Evolutionary conservation across 2,113 vertebrate genomes (phyloP).

Genomic region (Gnathonemus echidnorhynchus): DNA sequence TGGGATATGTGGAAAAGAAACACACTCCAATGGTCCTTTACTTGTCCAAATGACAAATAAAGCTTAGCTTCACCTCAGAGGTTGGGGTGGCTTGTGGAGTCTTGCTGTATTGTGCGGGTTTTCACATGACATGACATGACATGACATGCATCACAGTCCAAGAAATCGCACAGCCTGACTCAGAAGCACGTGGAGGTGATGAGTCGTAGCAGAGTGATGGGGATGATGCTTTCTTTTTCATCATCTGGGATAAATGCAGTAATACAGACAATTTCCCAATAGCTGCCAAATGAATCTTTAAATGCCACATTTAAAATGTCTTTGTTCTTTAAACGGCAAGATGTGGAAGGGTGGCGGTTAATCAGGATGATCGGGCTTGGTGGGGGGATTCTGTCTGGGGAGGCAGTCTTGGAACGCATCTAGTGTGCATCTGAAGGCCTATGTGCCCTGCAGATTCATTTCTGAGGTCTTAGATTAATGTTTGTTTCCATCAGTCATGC

Average conservation of each 20-base stretch:
- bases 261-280: not conserved
- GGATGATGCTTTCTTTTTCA: not conserved
- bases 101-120: not conserved
- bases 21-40: not conserved
- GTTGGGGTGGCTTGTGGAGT: not conserved
- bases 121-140: not conserved
- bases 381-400: not conserved
- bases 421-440: not conserved
- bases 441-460: not conserved
- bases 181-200: not conserved
- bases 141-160: not conserved
- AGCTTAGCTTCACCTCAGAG: not conserved
- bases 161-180: not conserved
- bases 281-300: not conserved
- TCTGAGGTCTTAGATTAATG: conserved; percentile 43
- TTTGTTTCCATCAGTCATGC: conserved; percentile 49
- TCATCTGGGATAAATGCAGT: not conserved
- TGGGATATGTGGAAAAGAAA: not conserved
- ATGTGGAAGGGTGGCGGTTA: not conserved
- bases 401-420: not conserved
- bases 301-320: not conserved
- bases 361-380: not conserved
- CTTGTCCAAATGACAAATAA: not conserved
- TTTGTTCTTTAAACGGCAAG: not conserved
- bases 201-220: not conserved